Conservation (phyloP, 2,113 vertebrate genomes). For the Spheniscus mendiculus region DNA sequence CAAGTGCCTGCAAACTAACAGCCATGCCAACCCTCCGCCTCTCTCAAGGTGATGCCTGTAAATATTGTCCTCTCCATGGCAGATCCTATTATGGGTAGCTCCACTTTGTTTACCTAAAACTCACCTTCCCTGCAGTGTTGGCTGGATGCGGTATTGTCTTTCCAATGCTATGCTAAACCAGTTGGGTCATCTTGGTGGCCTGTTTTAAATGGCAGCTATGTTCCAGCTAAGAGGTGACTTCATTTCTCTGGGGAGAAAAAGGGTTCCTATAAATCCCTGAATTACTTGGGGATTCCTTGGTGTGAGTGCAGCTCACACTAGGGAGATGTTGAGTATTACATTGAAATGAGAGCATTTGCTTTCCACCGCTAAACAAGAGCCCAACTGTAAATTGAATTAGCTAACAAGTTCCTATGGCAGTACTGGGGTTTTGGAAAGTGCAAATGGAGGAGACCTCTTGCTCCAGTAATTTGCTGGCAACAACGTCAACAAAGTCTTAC, state of each 20-base stretch:
- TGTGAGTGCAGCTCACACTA: background rate
- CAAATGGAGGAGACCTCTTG: background rate
- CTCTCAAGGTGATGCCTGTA: background rate
- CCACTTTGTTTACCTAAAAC: background rate
- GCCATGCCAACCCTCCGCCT: fast-evolving
- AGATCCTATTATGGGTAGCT: background rate
- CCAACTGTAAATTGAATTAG: background rate
- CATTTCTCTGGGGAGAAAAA: background rate
- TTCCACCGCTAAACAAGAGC: background rate
- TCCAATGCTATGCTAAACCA: background rate
- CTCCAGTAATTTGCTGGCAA: background rate
- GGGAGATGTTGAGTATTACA: background rate
- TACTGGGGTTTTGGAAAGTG: background rate
- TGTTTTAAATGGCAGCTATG: background rate
- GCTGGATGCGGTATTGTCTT: background rate
- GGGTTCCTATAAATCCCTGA: background rate
- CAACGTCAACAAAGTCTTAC: background rate
- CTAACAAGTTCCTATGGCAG: background rate
- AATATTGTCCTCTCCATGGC: fast-evolving
- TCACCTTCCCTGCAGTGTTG: background rate
- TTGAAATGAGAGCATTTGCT: background rate
- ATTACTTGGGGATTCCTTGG: background rate
- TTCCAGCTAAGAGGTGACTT: background rate
- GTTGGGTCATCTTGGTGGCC: background rate
- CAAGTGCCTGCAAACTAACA: background rate